These are phyloP conservation scores for Stenurella melanura DNA, from an alignment of 2,888 invertebrate genomes.

Conservation along the genomic window DNA sequence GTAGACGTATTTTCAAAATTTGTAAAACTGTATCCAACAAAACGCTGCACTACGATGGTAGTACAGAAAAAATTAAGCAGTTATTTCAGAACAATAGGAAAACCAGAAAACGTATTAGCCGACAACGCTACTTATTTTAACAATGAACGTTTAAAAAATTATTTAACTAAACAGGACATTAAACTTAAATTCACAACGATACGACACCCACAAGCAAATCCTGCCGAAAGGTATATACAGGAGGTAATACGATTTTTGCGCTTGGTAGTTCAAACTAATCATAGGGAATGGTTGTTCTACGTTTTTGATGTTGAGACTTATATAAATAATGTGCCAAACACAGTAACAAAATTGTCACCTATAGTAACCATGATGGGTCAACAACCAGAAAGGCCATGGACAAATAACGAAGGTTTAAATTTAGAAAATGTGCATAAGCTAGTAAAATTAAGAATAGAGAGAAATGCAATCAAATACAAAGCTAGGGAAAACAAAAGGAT, in stretches of 20 bases:
- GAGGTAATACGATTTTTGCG: neutral
- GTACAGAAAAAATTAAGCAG: neutral
- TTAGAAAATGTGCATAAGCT: neutral
- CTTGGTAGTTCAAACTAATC: neutral
- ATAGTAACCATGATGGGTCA: neutral
- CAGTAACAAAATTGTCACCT: neutral
- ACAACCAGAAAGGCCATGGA: neutral
- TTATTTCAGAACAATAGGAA: neutral
- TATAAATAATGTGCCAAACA: neutral
- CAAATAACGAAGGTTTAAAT: neutral
- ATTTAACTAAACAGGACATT: neutral
- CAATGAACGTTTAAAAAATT: neutral
- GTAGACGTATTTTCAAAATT: no score
- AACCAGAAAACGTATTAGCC: neutral
- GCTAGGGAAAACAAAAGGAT: neutral
- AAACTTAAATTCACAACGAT: neutral
- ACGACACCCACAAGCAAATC: neutral
- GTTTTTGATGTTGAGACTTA: neutral
- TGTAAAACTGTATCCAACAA: neutral
- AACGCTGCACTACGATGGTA: neutral
- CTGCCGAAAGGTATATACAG: neutral
- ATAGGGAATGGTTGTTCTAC: neutral
- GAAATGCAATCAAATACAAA: neutral
- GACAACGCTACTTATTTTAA: conserved; percentile 11
- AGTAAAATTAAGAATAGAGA: neutral